phyloP scores from a whole-genome alignment of 1,140 invertebrate species.

The Acromyrmex echinatior region DNA sequence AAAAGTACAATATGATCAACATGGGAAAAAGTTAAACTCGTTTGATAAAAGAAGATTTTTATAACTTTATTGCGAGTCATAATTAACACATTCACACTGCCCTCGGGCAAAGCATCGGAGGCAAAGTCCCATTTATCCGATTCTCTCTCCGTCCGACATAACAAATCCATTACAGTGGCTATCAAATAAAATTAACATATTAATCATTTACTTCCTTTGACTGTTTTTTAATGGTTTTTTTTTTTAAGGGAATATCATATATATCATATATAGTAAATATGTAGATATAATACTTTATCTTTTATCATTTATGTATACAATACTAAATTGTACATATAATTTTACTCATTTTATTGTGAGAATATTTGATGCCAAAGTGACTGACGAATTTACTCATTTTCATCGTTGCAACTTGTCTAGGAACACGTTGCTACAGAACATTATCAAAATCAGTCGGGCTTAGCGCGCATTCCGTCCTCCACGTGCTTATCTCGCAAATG shows the following conservation, averaged over 20 bases:
- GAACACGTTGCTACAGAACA: neutral
- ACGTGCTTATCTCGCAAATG: conserved; percentile 58
- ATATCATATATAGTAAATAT: neutral
- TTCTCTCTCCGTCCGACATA: neutral
- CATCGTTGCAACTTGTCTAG: neutral
- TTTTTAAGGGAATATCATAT: neutral
- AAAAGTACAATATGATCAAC: conserved; percentile 1
- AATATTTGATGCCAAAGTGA: neutral
- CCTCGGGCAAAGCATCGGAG: neutral
- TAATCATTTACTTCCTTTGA: neutral
- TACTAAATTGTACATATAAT: neutral
- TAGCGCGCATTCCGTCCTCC: neutral
- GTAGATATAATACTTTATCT: neutral
- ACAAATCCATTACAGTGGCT: neutral
- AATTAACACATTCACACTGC: conserved; percentile 5
- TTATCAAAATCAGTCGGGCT: conserved; percentile 49
- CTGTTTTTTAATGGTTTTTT: neutral
- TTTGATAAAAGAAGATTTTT: conserved; percentile 31
- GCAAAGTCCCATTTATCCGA: neutral
- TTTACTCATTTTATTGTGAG: neutral
- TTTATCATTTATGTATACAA: neutral
- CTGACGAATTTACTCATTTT: conserved; percentile 27
- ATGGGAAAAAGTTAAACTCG: neutral
- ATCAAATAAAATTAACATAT: neutral
- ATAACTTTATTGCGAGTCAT: conserved; percentile 26